Evolutionary conservation across 2,113 vertebrate species (phyloP).

Genomic region (Corynorhinus townsendii): DNA sequence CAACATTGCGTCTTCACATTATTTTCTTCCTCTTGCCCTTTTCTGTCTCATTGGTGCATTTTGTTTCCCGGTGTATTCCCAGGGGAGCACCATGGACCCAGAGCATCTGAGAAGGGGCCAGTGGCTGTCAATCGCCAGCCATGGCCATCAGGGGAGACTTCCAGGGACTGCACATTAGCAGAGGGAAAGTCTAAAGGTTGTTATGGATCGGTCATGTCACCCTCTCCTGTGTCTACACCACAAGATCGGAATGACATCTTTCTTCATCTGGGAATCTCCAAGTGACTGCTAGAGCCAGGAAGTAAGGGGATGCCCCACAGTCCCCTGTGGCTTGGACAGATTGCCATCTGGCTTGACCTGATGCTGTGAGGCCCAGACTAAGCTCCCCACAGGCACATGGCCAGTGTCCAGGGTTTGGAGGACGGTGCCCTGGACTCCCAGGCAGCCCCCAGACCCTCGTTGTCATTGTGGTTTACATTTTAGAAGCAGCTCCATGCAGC

Average conservation of each 20-base stretch:
- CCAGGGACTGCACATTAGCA: neutral
- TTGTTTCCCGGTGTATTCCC: neutral
- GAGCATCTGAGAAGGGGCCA: neutral
- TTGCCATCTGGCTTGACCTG: neutral
- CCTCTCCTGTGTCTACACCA: neutral
- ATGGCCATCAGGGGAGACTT: neutral
- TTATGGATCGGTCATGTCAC: neutral
- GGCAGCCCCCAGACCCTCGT: neutral
- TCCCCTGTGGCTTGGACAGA: slow-evolving; percentile 9
- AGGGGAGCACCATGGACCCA: neutral
- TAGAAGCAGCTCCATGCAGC: neutral
- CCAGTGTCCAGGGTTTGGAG: neutral
- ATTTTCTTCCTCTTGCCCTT: neutral
- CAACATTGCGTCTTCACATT: neutral
- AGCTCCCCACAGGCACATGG: neutral
- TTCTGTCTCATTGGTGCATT: neutral
- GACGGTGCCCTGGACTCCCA: neutral
- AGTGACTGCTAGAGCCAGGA: slow-evolving; percentile 7
- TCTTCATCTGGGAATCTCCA: slow-evolving; percentile 48
- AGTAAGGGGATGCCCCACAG: neutral
- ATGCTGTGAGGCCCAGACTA: neutral
- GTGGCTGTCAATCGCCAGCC: rapidly evolving
- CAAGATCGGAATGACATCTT: neutral
- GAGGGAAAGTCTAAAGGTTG: neutral
- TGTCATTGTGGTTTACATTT: neutral